A percentile compares a stretch with the other conserved stretches of the same genome.
These are phyloP conservation scores for Ylistrum balloti DNA, from an alignment of 1,140 invertebrate species.

Conservation along the genomic window DNA sequence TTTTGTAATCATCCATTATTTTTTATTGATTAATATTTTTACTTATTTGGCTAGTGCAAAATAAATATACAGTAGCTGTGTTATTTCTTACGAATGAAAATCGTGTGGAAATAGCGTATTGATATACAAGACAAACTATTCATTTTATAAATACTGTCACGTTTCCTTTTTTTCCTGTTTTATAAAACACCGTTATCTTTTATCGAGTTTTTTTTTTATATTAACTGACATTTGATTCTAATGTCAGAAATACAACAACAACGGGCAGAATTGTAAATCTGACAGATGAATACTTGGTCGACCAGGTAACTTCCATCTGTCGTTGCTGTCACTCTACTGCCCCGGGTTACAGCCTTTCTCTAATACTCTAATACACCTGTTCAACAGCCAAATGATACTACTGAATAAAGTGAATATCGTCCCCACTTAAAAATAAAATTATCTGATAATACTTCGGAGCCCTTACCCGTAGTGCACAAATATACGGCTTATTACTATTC, in stretches of 20 bases:
- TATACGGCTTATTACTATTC: no score
- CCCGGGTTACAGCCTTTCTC: not conserved
- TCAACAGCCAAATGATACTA: not conserved
- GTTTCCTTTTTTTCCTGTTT: no score
- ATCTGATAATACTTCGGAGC: no score
- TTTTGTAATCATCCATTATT: not conserved
- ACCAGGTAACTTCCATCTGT: conserved; percentile 15
- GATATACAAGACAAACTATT: no score
- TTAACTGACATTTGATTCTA: not conserved
- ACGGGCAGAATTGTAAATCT: not conserved
- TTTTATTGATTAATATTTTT: not conserved
- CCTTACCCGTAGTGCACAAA: no score
- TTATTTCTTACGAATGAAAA: no score
- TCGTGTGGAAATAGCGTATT: no score
- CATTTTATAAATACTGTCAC: no score
- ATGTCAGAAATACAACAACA: not conserved
- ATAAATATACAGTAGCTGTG: no score
- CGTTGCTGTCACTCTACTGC: not conserved
- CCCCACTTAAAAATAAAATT: not conserved
- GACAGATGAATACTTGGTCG: not conserved
- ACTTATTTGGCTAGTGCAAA: no score
- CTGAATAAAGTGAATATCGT: not conserved
- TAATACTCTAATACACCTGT: not conserved
- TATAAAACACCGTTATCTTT: not conserved
- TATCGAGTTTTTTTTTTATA: not conserved